These are phyloP conservation scores for Rhamnusium bicolor DNA, from an alignment of 2,888 invertebrate species.

Conservation along the genomic window DNA sequence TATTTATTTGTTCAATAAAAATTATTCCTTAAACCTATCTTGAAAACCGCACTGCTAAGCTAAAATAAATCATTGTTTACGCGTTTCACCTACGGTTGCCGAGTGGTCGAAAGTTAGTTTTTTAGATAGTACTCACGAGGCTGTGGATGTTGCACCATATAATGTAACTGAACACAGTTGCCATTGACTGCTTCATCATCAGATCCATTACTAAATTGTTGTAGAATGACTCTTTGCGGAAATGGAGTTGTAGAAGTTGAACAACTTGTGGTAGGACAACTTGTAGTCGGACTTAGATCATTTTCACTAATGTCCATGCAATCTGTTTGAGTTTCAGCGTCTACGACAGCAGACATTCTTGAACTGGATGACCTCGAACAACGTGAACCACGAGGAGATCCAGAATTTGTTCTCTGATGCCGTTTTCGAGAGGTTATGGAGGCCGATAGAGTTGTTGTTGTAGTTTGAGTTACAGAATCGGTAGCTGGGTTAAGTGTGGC, in stretches of 20 bases:
- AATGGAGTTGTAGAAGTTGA: conserved; percentile 53
- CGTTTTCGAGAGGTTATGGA: conserved; percentile 72
- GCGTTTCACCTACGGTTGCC: too few relatives aligned
- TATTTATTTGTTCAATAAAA: too few relatives aligned
- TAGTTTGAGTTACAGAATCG: conserved; percentile 72
- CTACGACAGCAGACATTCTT: conserved; percentile 71
- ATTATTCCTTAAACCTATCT: too few relatives aligned
- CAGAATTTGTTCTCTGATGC: conserved; percentile 77
- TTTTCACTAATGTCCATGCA: conserved; percentile 77
- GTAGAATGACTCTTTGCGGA: conserved; percentile 68
- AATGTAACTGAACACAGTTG: conserved; percentile 68
- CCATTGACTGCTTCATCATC: conserved; percentile 66
- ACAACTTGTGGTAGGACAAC: conserved; percentile 59
- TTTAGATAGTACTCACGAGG: conserved; percentile 61
- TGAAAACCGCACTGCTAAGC: too few relatives aligned
- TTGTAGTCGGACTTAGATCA: conserved; percentile 74
- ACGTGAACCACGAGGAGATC: conserved; percentile 70
- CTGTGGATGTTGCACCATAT: conserved; percentile 65
- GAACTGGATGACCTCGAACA: conserved; percentile 64
- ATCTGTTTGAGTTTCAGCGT: conserved; percentile 80
- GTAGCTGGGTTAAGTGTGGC: conserved; percentile 75
- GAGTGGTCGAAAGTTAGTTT: too few relatives aligned
- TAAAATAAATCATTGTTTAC: too few relatives aligned
- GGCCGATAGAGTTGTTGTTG: conserved; percentile 60
- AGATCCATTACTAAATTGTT: conserved; percentile 60